Evolutionary conservation across 2,113 vertebrate species (phyloP), one percentile per base, ranked within the genome.

Genomic region (Anarhynchus alexandrinus): DNA sequence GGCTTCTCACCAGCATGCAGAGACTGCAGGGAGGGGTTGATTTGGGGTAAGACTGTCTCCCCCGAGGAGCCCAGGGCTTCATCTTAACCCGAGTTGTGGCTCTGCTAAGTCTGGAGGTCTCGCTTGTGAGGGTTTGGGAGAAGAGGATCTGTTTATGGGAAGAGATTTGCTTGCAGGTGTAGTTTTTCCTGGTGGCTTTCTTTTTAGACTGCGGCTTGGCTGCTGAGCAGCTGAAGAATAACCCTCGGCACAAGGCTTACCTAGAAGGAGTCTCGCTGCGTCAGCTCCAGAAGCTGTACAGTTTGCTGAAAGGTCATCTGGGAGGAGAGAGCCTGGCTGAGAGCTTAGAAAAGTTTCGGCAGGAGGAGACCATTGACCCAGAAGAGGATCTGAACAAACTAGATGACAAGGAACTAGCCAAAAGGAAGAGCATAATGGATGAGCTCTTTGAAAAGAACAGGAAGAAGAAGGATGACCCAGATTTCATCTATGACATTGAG

Each of bases 381-480:
- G 98, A 99, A 15, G 98, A 99, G 93, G 99, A 99, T 90, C 97
- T 99, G 65, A 99, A 99, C 98, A 99, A 99, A 96, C 98, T 99
- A n/a, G 98, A 98, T 42, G 99, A 99, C 38, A 97, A 98, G 36
- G 98, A 99, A 27, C 97, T 99, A 49, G 98, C 98, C 66, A 98
- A 98, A 79, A 99, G 98, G 95, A 99, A 99, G 94, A 98, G 97
- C 54, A 98, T 99, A 93, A 99, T 99, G 99, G 99, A 99, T 34
- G 96, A 98, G 79, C 95, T 99, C 55, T 99, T 99, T 5, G 98
- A 99, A 94, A 99, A 97, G 95, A 99, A 99, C 96, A 98, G 98
- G 61, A 99, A 97, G 92, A 98, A 61, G 90, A 99, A 98, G 86
- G 98, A 98, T 1, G 99, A 99, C 81, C 99, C 99, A 0, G 97